Conservation (phyloP, 2,888 invertebrate genomes). For the Camponotus fellah region DNA sequence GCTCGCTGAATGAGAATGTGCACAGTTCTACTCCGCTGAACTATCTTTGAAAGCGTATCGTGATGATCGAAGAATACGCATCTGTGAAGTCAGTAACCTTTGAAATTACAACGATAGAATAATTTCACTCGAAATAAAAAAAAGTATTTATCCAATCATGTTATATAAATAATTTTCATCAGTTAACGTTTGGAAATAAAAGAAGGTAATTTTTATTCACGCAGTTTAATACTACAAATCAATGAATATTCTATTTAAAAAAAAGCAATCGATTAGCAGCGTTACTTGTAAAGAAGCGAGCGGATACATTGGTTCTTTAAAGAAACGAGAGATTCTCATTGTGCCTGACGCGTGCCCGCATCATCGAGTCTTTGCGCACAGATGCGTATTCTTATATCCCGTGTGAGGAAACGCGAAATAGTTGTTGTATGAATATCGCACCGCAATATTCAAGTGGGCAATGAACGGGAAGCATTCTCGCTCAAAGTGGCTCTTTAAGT, state of each 20-base stretch:
- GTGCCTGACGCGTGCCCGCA: conserved; percentile 71
- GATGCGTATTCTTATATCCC: conserved; percentile 66
- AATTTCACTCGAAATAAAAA: not conserved
- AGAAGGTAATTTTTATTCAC: not conserved
- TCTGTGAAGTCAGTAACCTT: not conserved
- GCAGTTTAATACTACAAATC: not conserved
- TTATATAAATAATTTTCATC: not conserved
- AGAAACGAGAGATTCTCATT: conserved; percentile 38
- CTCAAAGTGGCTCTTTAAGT: conserved; percentile 35
- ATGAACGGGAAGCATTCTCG: conserved; percentile 26
- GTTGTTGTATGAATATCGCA: conserved; percentile 56
- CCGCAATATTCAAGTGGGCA: not conserved
- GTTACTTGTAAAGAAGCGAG: not conserved
- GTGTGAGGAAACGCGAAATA: conserved; percentile 53
- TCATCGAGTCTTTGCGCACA: conserved; percentile 73
- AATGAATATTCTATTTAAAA: not conserved
- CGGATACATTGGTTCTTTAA: conserved; percentile 43
- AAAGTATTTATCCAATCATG: not conserved
- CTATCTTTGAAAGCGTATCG: conserved; percentile 30
- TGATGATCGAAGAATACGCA: not conserved
- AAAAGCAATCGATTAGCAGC: not conserved
- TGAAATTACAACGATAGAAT: not conserved
- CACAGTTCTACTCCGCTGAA: conserved; percentile 2
- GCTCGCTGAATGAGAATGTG: conserved; percentile 2
- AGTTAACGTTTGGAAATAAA: not conserved